phyloP scores from a whole-genome alignment of 2,888 invertebrate genomes.

The Asteroscopus sphinx region DNA sequence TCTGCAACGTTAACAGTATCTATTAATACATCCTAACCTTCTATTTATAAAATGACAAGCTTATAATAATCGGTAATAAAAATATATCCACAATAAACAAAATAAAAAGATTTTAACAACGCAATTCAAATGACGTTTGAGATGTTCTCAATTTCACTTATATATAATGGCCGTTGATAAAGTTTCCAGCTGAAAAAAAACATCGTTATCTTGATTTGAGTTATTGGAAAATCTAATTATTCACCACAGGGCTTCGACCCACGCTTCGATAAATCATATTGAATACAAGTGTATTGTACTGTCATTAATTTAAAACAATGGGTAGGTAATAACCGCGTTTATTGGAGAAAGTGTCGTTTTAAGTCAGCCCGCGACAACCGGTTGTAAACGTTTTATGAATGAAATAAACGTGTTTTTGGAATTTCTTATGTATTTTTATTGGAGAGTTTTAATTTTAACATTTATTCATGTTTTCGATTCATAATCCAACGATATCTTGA shows the following conservation, averaged over 20 bases:
- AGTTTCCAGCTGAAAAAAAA: constrained; percentile 34
- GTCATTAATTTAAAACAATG: constrained; percentile 39
- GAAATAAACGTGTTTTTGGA: neutral
- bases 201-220: constrained; percentile 43
- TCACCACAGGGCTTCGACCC: constrained; percentile 25
- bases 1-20: neutral
- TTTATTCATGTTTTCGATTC: no score
- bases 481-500: no score
- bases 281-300: constrained; percentile 27
- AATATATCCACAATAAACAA: constrained; percentile 7
- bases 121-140: constrained; percentile 6
- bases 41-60: neutral
- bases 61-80: neutral
- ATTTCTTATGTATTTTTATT: neutral
- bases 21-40: neutral
- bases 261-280: constrained; percentile 38
- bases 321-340: constrained; percentile 22
- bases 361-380: constrained; percentile 9
- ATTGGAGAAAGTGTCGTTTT: constrained; percentile 34
- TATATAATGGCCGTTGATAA: constrained; percentile 31
- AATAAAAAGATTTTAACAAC: constrained; percentile 16
- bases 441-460: neutral
- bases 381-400: neutral
- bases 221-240: constrained; percentile 45
- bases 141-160: constrained; percentile 23